phyloP scores from a whole-genome alignment of 2,888 invertebrate species.

The Cistogaster globosa region DNA sequence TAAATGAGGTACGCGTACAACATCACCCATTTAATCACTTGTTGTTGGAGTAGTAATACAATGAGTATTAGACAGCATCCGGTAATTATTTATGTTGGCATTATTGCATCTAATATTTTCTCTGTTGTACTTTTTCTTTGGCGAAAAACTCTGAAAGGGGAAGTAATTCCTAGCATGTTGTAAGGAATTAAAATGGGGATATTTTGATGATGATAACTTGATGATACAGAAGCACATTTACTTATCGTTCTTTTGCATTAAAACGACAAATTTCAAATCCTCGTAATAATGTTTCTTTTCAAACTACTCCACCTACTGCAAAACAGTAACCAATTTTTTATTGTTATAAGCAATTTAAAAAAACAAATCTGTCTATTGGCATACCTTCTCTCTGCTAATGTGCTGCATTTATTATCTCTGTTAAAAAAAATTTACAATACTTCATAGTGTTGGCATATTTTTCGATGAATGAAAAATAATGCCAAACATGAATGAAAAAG shows the following conservation, averaged over 20 bases:
- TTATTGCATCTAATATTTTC: slow-evolving; percentile 1
- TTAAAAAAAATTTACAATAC: neutral
- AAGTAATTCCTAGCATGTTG: neutral
- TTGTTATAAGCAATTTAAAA: too few species aligned
- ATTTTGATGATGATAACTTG: too few species aligned
- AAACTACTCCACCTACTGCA: too few species aligned
- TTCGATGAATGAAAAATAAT: slow-evolving; percentile 57
- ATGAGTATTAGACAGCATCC: slow-evolving; percentile 61
- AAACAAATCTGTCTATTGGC: too few species aligned
- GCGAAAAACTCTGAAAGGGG: slow-evolving; percentile 19
- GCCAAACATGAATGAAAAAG: slow-evolving; percentile 61
- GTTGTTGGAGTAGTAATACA: slow-evolving; percentile 29
- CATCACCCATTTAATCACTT: slow-evolving; percentile 44
- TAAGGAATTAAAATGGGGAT: neutral
- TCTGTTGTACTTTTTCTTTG: slow-evolving; percentile 5
- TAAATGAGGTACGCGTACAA: slow-evolving; percentile 20
- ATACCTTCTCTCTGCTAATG: slow-evolving; percentile 12
- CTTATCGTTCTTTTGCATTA: too few species aligned
- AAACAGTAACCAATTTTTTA: too few species aligned
- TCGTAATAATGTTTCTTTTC: too few species aligned
- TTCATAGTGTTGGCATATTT: slow-evolving; percentile 57
- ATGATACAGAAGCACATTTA: too few species aligned
- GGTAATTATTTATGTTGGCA: slow-evolving; percentile 53
- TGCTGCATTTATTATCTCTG: slow-evolving; percentile 32
- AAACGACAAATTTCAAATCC: too few species aligned